phyloP scores from a whole-genome alignment of 2,113 vertebrate species.

The Dunckerocampus dactyliophorus region DNA sequence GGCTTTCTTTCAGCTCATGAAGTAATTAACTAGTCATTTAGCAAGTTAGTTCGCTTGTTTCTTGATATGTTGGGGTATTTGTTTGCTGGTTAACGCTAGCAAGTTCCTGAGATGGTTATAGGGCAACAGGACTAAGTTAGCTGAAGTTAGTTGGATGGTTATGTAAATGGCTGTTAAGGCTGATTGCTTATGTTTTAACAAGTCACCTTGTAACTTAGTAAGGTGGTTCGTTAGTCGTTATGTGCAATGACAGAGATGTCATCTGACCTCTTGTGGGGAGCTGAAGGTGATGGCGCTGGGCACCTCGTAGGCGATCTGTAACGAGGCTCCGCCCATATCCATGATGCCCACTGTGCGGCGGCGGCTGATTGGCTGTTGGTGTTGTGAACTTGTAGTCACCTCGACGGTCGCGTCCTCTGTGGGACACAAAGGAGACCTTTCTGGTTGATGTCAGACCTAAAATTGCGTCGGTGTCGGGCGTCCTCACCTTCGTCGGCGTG shows the following conservation, averaged over 20 bases:
- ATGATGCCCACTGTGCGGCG: conserved; percentile 93
- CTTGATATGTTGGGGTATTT: no score
- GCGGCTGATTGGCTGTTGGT: conserved; percentile 78
- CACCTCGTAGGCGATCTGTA: conserved; percentile 96
- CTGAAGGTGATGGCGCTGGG: conserved; percentile 92
- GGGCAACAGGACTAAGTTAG: no score
- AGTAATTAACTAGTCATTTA: no score
- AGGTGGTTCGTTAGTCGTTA: not conserved
- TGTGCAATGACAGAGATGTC: not conserved
- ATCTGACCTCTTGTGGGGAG: conserved; percentile 82
- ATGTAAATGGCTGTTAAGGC: no score
- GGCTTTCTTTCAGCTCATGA: no score
- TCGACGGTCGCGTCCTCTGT: conserved; percentile 82
- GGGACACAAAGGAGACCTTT: not conserved
- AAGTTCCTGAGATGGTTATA: no score
- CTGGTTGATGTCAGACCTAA: not conserved
- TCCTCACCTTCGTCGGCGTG: conserved; percentile 86
- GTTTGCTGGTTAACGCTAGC: no score
- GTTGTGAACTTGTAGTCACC: conserved; percentile 76
- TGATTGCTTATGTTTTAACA: no score
- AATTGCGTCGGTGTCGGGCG: not conserved
- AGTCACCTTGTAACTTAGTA: not conserved
- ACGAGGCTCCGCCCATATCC: conserved; percentile 97
- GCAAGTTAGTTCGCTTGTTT: no score
- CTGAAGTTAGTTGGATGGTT: no score